Base-by-base conservation (phyloP, 2,888 invertebrate species). In the Pristionchus fissidentatus region DNA sequence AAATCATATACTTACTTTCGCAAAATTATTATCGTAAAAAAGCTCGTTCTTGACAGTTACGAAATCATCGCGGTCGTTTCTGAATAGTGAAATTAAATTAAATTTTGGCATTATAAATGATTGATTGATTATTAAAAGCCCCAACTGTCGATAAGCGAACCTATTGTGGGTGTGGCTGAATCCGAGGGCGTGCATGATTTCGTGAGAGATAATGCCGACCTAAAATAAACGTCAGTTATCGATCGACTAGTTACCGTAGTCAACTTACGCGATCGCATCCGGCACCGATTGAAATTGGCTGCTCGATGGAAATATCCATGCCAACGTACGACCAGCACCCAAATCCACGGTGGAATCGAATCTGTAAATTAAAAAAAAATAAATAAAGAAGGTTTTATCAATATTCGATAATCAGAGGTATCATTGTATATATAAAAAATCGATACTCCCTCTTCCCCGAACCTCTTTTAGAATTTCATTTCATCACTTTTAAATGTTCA, bases 31-130 rank as follows among this genome's bases (percentile, higher is more conserved):
- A n/a, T n/a, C n/a, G 5, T 26, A n/a, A 4, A 77, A 3, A 15
- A 1, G 22, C 3, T 32, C 57, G 0, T 1, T 19, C 1, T 38
- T 7, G n/a, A 79, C 35, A 1, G 32, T 57, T 0, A 79, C 57
- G 41, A 38, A 79, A 19, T n/a, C 22, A n/a, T 79, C 57, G 38
- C 79, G 79, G 29, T 79, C 79, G 15, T 75, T 75, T 29, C 75
- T 75, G 49, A 32, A 75, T n/a, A 26, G 29, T 4, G n/a, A 19
- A 52, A 19, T 22, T 22, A n/a, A 52, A 52, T 52, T 52, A 52
- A 22, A n/a, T 15, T 3, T 22, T 22, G 3, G 15, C n/a, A n/a
- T n/a, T n/a, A n/a, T n/a, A n/a, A n/a, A n/a, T n/a, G 5, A 52
- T n/a, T n/a, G n/a, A n/a, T n/a, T n/a, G n/a, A 13, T 19, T 49